Evolutionary conservation across 1,140 invertebrate species (phyloP).

Genomic region (Samia ricini): DNA sequence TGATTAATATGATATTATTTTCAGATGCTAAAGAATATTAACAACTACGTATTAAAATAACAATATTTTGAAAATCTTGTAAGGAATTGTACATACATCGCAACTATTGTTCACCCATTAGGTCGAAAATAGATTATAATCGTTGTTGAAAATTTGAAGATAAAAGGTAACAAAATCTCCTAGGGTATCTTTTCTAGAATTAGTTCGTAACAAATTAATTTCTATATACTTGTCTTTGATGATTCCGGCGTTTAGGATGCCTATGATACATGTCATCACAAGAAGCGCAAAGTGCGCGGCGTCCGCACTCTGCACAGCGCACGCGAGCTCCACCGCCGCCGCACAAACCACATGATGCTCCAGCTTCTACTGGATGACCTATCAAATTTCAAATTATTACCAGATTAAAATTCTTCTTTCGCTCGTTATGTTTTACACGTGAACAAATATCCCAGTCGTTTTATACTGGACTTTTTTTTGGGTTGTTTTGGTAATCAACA

Average conservation of each 20-base stretch:
- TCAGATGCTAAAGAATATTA: not conserved
- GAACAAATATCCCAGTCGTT: no score
- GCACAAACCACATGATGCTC: conserved; percentile 88
- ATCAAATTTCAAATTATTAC: not conserved
- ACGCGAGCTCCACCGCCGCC: conserved; percentile 86
- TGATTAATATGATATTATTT: not conserved
- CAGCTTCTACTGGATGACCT: conserved; percentile 64
- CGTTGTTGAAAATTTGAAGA: no score
- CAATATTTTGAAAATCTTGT: conserved; percentile 2
- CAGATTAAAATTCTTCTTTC: not conserved
- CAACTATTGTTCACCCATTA: no score
- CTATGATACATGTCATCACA: conserved; percentile 97
- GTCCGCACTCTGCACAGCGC: conserved; percentile 87
- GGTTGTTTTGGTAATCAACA: no score
- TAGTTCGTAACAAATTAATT: no score
- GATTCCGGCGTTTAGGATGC: conserved; percentile 90
- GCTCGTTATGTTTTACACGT: not conserved
- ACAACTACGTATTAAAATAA: conserved; percentile 17
- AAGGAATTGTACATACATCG: no score
- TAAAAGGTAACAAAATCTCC: no score
- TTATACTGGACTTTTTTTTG: no score
- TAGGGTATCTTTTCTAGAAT: no score
- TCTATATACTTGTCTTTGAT: conserved; percentile 88
- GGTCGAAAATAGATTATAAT: no score
- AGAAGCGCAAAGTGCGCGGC: conserved; percentile 88